phyloP scores from a whole-genome alignment of 2,797 vertebrate species.

The Mus spretus region DNA sequence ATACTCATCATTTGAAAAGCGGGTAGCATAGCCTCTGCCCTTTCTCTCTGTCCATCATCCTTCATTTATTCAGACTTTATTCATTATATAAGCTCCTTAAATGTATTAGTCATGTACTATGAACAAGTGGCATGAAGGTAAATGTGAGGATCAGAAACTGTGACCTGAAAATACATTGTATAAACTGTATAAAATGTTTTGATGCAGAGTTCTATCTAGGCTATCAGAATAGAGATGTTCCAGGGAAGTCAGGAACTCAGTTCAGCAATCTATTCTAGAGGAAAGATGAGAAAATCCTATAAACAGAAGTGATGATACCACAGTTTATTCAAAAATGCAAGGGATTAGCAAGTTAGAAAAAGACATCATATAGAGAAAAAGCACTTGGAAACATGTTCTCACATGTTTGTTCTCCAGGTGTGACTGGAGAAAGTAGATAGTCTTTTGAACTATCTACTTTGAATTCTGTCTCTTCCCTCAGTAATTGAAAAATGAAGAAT shows the following conservation, averaged over 20 bases:
- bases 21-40: neutral
- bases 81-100: neutral
- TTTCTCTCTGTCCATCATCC: neutral
- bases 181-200: neutral
- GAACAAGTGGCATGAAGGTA: neutral
- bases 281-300: neutral
- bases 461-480: neutral
- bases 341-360: neutral
- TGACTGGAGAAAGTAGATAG: neutral
- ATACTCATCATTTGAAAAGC: neutral
- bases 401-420: neutral
- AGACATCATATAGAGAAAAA: neutral
- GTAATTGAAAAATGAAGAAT: neutral
- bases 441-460: too few relatives aligned
- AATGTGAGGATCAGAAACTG: neutral
- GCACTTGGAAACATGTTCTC: accelerated
- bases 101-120: neutral
- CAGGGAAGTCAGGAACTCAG: neutral
- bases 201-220: neutral
- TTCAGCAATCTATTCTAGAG: neutral
- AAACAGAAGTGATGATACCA: neutral
- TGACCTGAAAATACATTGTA: neutral
- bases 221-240: neutral
- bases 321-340: neutral
- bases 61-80: too few relatives aligned